A percentile compares a stretch with the other conserved stretches of the same genome.
phyloP scores from a whole-genome alignment of 2,113 vertebrate genomes.

The Pygoscelis adeliae region DNA sequence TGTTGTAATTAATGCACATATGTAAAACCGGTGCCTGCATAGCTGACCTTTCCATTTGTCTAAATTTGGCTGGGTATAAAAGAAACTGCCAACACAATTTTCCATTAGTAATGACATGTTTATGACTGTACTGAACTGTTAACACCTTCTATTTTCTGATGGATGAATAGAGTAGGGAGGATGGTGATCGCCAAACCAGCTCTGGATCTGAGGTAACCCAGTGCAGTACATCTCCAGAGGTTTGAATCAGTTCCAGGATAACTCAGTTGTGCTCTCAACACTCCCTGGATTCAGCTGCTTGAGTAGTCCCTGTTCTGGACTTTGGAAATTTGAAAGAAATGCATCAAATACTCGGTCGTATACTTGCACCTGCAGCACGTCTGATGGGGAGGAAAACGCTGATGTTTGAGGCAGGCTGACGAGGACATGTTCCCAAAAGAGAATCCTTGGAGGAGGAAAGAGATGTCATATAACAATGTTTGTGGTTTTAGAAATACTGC shows the following conservation, averaged over 20 bases:
- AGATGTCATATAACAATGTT: not conserved
- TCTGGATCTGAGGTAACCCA: slow-evolving; percentile 8
- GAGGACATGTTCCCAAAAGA: not conserved
- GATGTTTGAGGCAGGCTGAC: not conserved
- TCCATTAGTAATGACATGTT: slow-evolving; percentile 68
- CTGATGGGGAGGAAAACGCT: not conserved
- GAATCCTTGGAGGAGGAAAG: not conserved
- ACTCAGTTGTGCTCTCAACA: not conserved
- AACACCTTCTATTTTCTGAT: slow-evolving; percentile 40
- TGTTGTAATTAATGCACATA: slow-evolving; percentile 71
- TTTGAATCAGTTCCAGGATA: not conserved
- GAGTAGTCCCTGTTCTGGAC: not conserved
- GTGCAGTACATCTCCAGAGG: not conserved
- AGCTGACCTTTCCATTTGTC: slow-evolving; percentile 72
- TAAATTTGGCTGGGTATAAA: slow-evolving; percentile 66
- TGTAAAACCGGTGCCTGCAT: slow-evolving; percentile 69
- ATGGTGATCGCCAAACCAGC: not conserved
- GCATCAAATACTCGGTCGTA: not conserved
- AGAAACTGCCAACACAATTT: slow-evolving; percentile 60
- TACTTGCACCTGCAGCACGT: not conserved
- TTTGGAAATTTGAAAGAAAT: not conserved
- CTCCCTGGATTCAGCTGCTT: not conserved
- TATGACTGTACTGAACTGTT: slow-evolving; percentile 14
- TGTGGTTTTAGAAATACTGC: not conserved
- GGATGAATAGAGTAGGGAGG: slow-evolving; percentile 11